Evolutionary conservation across 2,797 vertebrate genomes (phyloP).

Genomic region (Nannoperca obscura): DNA sequence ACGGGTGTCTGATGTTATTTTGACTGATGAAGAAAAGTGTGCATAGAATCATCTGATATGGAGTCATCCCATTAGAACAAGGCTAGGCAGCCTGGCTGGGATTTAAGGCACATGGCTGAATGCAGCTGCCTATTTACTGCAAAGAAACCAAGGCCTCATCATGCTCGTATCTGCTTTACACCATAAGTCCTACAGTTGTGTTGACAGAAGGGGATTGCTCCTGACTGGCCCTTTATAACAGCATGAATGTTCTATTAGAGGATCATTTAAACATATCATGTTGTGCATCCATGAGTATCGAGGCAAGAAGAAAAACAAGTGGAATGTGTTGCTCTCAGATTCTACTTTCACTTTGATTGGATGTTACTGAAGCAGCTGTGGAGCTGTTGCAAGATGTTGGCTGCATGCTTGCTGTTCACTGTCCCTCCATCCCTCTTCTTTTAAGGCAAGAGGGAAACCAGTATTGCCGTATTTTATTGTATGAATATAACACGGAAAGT

Average conservation of each 20-base stretch:
- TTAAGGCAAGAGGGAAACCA: background rate
- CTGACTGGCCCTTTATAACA: constrained; percentile 54
- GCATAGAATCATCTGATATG: constrained; percentile 74
- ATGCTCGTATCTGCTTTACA: constrained; percentile 45
- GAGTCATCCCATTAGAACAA: constrained; percentile 66
- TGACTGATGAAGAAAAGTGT: constrained; percentile 81
- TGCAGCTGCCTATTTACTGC: constrained; percentile 53
- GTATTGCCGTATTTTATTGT: constrained; percentile 1
- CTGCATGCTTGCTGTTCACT: background rate
- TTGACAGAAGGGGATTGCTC: constrained; percentile 57
- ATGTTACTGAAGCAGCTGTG: constrained; percentile 2
- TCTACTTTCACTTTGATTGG: constrained; percentile 27
- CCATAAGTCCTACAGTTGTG: constrained; percentile 56
- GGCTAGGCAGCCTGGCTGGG: constrained; percentile 41
- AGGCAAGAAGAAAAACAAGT: constrained; percentile 42
- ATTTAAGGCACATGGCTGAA: constrained; percentile 66
- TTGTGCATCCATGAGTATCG: constrained; percentile 21
- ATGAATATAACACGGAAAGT: constrained; percentile 1
- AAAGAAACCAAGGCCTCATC: constrained; percentile 62
- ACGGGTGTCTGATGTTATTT: constrained; percentile 72
- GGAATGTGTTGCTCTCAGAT: constrained; percentile 18
- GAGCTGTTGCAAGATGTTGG: constrained; percentile 14
- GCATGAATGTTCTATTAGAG: constrained; percentile 46
- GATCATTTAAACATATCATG: constrained; percentile 45
- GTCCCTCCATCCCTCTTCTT: background rate